A percentile compares a stretch with the other conserved stretches of the same genome.
phyloP scores from a whole-genome alignment of 2,113 vertebrate species.

The Tragelaphus scriptus region DNA sequence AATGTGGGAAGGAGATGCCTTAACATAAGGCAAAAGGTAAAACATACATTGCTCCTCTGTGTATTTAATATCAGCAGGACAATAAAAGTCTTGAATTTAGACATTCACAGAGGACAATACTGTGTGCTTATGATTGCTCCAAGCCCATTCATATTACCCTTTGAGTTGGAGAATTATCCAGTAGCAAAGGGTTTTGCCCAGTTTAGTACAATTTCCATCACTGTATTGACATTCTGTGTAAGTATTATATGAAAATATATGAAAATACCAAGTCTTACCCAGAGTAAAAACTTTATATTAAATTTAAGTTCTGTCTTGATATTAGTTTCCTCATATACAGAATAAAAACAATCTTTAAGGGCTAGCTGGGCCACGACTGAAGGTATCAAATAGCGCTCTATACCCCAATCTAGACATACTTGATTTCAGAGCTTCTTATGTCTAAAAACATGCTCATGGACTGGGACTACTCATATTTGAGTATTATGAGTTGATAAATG shows the following conservation, averaged over 20 bases:
- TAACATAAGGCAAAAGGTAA: neutral
- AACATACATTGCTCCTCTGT: neutral
- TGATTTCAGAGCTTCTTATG: neutral
- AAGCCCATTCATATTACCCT: neutral
- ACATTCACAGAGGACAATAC: neutral
- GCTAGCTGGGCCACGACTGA: neutral
- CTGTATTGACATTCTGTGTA: constrained; percentile 1
- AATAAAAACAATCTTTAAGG: constrained; percentile 13
- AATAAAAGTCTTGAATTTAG: neutral
- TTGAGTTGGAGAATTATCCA: neutral
- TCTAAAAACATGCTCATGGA: neutral
- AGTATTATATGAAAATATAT: constrained; percentile 11
- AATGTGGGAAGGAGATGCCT: neutral
- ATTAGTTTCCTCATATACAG: neutral
- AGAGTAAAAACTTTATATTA: neutral
- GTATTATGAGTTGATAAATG: neutral
- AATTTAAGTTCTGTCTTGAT: neutral
- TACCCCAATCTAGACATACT: constrained; percentile 19
- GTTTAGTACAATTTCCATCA: neutral
- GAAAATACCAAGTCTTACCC: neutral
- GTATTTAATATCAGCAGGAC: neutral
- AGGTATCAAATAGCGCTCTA: neutral
- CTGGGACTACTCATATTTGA: neutral
- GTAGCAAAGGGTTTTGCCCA: neutral
- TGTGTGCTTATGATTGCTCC: neutral